phyloP scores from a whole-genome alignment of 2,888 invertebrate genomes.

The Neelides folsomi region DNA sequence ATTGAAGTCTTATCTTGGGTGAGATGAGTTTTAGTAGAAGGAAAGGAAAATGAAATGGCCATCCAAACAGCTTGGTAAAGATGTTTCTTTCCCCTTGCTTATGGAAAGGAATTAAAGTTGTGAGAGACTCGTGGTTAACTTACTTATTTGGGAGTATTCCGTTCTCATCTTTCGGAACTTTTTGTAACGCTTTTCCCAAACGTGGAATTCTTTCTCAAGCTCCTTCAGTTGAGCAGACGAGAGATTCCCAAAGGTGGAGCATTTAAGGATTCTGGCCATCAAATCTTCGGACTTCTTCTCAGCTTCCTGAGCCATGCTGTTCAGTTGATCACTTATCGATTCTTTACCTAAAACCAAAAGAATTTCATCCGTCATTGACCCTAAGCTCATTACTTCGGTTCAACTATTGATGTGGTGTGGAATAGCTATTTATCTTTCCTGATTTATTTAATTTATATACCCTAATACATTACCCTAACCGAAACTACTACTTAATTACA shows the following conservation, averaged over 20 bases:
- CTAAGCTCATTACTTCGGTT: background rate
- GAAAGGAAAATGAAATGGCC: background rate
- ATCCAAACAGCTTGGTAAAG: background rate
- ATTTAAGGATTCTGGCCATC: slow-evolving; percentile 27
- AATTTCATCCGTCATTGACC: background rate
- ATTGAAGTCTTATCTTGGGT: too few relatives aligned
- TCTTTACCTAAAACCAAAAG: slow-evolving; percentile 46
- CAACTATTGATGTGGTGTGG: background rate
- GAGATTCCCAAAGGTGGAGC: slow-evolving; percentile 29
- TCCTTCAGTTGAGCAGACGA: slow-evolving; percentile 38
- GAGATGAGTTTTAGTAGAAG: too few relatives aligned
- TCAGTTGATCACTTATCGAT: slow-evolving; percentile 59
- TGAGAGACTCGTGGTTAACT: slow-evolving; percentile 34
- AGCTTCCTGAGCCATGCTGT: slow-evolving; percentile 63
- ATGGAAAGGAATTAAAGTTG: background rate
- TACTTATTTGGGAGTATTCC: slow-evolving; percentile 73
- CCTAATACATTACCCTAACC: too few relatives aligned
- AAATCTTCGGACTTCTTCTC: slow-evolving; percentile 52
- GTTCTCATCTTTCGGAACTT: slow-evolving; percentile 65
- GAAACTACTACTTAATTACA: too few relatives aligned
- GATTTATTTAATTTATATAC: too few relatives aligned
- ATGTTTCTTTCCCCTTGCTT: background rate
- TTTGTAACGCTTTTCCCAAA: slow-evolving; percentile 73
- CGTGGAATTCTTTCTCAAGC: slow-evolving; percentile 67
- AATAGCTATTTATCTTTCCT: too few relatives aligned